Percentiles rank a stretch among this genome's conserved stretches.
Conservation (phyloP, 1,140 invertebrate genomes). For the Atta texana region DNA sequence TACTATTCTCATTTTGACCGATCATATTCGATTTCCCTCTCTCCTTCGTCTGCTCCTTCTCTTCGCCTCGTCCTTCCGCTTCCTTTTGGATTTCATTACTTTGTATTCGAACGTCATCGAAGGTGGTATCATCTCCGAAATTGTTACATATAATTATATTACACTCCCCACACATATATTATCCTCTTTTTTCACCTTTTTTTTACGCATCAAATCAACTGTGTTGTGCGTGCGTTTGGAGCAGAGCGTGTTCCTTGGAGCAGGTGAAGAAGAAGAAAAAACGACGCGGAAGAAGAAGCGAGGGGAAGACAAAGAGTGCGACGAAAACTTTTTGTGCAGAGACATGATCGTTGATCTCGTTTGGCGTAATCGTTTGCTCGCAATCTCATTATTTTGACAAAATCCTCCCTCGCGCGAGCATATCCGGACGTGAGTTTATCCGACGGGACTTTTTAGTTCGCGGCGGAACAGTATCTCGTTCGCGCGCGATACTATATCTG, state of each 20-base stretch:
- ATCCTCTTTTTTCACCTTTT: not conserved
- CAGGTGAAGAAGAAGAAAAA: not conserved
- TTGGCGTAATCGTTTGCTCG: not conserved
- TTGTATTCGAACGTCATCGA: not conserved
- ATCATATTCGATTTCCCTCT: too few species aligned
- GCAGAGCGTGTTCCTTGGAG: not conserved
- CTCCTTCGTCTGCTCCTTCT: too few species aligned
- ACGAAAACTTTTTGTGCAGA: constrained; percentile 32
- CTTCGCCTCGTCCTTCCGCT: too few species aligned
- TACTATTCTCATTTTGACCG: too few species aligned
- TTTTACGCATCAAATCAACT: not conserved
- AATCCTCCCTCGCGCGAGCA: not conserved
- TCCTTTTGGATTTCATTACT: not conserved
- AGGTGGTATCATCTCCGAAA: not conserved
- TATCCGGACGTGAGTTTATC: not conserved
- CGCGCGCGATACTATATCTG: not conserved
- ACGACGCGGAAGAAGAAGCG: not conserved
- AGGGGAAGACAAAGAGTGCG: not conserved
- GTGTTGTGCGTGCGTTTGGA: constrained; percentile 5
- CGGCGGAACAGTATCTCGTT: not conserved
- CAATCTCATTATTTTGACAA: not conserved
- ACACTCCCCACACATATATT: too few species aligned
- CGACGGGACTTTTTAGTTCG: not conserved
- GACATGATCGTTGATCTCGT: not conserved
- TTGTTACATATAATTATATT: not conserved